These are phyloP conservation scores for Menura novaehollandiae DNA, from an alignment of 2,113 vertebrate species.

Conservation along the genomic window DNA sequence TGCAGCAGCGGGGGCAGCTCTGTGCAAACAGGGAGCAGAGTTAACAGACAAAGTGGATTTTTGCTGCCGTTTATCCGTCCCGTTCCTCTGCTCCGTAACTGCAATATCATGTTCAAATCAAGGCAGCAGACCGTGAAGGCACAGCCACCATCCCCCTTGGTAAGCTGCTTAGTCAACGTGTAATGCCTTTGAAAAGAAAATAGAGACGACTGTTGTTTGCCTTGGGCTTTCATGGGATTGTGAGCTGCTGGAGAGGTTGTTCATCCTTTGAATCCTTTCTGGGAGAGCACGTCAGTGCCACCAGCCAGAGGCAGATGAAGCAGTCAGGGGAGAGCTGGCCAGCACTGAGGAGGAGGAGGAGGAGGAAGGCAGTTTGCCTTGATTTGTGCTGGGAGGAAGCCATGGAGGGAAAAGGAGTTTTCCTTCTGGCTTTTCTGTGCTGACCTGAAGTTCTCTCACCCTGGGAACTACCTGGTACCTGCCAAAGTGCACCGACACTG, in stretches of 20 bases:
- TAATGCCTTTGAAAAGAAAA: conserved; percentile 40
- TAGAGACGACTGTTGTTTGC: conserved; percentile 50
- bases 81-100: neutral
- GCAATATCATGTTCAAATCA: conserved; percentile 18
- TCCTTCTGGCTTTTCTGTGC: neutral
- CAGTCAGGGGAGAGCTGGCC: neutral
- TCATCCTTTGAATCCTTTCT: neutral
- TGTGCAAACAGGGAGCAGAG: neutral
- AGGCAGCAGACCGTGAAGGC: conserved; percentile 13
- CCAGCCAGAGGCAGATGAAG: conserved; percentile 1
- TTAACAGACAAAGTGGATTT: neutral
- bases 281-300: neutral
- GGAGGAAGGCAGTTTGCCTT: neutral
- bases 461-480: neutral
- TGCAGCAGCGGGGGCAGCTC: neutral
- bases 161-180: conserved; percentile 55
- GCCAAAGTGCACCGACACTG: neutral
- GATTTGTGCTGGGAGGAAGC: neutral
- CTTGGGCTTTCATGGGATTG: neutral
- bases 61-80: neutral
- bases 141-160: neutral
- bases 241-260: neutral
- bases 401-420: neutral
- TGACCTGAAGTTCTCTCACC: neutral
- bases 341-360: neutral